Base-by-base conservation (phyloP, 2,888 invertebrate genomes). In the Gasteruption jaculator region DNA sequence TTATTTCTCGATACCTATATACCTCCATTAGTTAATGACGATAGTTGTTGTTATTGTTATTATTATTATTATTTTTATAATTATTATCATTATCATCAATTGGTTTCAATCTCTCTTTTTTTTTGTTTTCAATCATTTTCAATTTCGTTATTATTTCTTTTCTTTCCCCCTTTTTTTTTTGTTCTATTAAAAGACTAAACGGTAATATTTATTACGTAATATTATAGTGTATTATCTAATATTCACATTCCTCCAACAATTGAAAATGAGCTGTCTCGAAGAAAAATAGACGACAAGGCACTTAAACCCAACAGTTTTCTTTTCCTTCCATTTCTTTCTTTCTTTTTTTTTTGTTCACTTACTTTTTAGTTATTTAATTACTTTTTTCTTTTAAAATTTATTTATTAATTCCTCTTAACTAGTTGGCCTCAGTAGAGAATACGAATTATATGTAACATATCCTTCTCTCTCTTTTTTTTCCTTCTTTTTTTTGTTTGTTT, bases 281-380 rank as follows among this genome's bases (percentile, higher is more conserved):
- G 67, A 65, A 68, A 67, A 65, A 67, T n/a, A n/a, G n/a, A n/a
- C 65, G 67, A 68, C 68, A 66, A 67, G 68, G 68, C 68, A 68
- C 67, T 68, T 33, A 66, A 61, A 68, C 66, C 65, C 62, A 61
- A 68, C 66, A 62, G 65, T 59, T 57, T 55, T 58, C 56, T 45
- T 46, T 44, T 53, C n/a, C n/a, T n/a, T n/a, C n/a, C n/a, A n/a
- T n/a, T 34, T 38, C 20, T 10, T 25, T 36, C 26, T 20, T 38
- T 38, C 38, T 44, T 43, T 29, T 45, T 42, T 48, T 42, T 41
- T 49, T 43, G 43, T 36, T 38, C 18, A 38, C 39, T 27, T 32
- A 31, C 27, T 49, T 46, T 41, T 38, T 39, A 31, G 33, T 12
- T 32, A 29, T 22, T 30, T 46, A 38, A 36, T 30, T 38, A 34